phyloP scores from a whole-genome alignment of 2,888 invertebrate genomes.

The Agriotes lineatus region DNA sequence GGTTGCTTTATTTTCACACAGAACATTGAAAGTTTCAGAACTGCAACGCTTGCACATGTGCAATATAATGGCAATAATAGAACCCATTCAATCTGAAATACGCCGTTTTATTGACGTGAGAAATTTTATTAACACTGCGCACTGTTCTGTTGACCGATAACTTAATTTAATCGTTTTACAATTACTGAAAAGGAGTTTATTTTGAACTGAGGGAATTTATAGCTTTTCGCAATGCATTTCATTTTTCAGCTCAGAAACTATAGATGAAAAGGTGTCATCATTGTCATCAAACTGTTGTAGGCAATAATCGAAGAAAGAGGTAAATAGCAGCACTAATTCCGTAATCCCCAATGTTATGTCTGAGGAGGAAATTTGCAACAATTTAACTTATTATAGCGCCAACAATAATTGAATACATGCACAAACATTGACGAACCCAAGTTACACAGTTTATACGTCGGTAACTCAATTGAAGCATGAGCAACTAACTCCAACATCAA shows the following conservation, averaged over 20 bases:
- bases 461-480: constrained; percentile 39
- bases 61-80: constrained; percentile 15
- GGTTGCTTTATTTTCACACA: constrained; percentile 10
- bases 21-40: background rate
- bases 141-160: too few species aligned
- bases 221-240: too few species aligned
- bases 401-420: constrained; percentile 29
- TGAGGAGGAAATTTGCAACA: constrained; percentile 12
- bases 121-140: background rate
- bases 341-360: background rate
- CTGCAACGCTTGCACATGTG: constrained; percentile 20
- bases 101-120: constrained; percentile 11
- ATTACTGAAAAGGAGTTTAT: too few species aligned
- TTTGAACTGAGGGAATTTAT: too few species aligned
- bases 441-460: constrained; percentile 29
- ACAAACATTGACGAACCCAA: constrained; percentile 30
- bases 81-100: constrained; percentile 7
- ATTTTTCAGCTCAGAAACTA: too few species aligned
- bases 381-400: constrained; percentile 23
- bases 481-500: constrained; percentile 41
- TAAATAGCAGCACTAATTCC: background rate
- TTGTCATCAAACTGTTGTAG: too few species aligned
- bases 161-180: too few species aligned
- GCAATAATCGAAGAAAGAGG: background rate
- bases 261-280: too few species aligned